phyloP scores from a whole-genome alignment of 2,113 vertebrate species.

The Oncorhynchus keta region DNA sequence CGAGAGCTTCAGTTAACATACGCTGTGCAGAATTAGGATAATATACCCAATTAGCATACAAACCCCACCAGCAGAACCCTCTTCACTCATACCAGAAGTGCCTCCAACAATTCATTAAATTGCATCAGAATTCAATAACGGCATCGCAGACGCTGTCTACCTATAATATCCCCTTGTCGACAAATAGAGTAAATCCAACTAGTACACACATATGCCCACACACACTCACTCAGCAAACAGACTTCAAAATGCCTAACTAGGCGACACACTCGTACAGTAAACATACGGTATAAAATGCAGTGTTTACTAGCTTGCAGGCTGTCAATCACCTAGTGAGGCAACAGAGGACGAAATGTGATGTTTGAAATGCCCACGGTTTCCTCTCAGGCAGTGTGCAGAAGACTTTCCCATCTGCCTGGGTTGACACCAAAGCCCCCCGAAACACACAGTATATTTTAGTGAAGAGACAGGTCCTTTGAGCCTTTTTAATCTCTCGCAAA shows the following conservation, averaged over 20 bases:
- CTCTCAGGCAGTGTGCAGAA: not conserved
- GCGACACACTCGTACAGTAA: not conserved
- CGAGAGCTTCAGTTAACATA: conserved; percentile 43
- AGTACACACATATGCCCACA: conserved; percentile 16
- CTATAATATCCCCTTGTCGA: conserved; percentile 22
- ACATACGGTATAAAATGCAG: not conserved
- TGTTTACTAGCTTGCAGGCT: not conserved
- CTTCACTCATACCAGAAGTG: conserved; percentile 41
- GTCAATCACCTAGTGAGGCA: not conserved
- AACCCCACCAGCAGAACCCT: conserved; percentile 18
- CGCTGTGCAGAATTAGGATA: conserved; percentile 53
- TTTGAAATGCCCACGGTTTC: not conserved
- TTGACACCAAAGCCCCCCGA: conserved; percentile 2
- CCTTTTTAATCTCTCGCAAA: conserved; percentile 44
- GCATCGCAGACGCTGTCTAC: conserved; percentile 28
- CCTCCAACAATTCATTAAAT: conserved; percentile 59
- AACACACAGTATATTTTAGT: conserved; percentile 8
- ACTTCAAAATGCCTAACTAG: not conserved
- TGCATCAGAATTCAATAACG: conserved; percentile 48
- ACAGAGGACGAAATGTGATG: not conserved
- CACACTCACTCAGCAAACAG: conserved; percentile 30
- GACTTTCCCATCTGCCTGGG: not conserved
- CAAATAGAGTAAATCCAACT: conserved; percentile 8
- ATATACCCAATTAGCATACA: conserved; percentile 62
- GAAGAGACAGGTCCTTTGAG: conserved; percentile 30